phyloP scores from a whole-genome alignment of 1,140 invertebrate genomes.

The Branchinecta lindahli region DNA sequence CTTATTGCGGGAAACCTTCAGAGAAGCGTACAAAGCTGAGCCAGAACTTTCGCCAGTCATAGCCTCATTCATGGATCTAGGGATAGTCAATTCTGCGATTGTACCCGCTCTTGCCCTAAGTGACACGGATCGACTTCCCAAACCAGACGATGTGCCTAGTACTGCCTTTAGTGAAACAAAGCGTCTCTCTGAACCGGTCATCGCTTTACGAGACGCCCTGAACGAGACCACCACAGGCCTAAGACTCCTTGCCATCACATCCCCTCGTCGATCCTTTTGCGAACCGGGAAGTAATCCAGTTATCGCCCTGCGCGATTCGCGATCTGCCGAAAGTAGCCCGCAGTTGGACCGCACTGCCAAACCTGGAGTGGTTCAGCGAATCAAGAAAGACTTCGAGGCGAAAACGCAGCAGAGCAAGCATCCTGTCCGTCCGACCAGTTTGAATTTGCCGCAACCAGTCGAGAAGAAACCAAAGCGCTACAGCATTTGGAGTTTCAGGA shows the following conservation, averaged over 20 bases:
- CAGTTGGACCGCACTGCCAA: background rate
- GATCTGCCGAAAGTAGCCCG: background rate
- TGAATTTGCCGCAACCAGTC: background rate
- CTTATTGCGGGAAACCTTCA: no score
- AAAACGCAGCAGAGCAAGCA: conserved; percentile 37
- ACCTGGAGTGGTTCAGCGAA: conserved; percentile 54
- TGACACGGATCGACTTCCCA: no score
- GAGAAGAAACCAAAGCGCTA: background rate
- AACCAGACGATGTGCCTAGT: no score
- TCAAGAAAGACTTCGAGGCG: conserved; percentile 70
- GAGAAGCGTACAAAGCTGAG: no score
- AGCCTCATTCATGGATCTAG: no score
- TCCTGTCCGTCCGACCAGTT: background rate
- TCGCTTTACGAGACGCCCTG: no score
- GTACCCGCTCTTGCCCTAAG: no score
- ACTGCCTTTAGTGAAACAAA: no score
- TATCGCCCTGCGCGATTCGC: background rate
- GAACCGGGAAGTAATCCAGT: background rate
- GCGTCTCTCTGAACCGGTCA: no score
- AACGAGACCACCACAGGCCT: background rate
- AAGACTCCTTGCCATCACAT: background rate
- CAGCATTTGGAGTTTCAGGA: background rate
- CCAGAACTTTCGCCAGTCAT: no score
- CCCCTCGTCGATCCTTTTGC: background rate
- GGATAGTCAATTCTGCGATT: no score